Conservation (phyloP, 1,140 invertebrate species). For the Zaprionus taronus region DNA sequence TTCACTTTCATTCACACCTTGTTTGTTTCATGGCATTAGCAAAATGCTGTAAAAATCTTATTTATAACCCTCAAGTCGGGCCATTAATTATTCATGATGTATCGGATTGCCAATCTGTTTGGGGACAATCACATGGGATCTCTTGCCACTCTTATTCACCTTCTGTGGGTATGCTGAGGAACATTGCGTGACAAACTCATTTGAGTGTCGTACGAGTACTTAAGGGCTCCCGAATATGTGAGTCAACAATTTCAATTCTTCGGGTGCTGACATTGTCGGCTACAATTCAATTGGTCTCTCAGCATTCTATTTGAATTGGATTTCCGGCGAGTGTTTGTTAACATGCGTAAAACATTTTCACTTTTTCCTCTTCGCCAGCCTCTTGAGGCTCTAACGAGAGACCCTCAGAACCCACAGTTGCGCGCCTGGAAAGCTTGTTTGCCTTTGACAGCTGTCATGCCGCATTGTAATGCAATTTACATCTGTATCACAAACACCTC, state of each 20-base stretch:
- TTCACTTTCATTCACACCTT: constrained; percentile 78
- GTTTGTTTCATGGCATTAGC: constrained; percentile 51
- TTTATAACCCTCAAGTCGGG: constrained; percentile 26
- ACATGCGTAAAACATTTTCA: constrained; percentile 65
- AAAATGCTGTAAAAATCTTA: constrained; percentile 51
- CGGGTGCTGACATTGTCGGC: constrained; percentile 41
- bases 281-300: constrained; percentile 59
- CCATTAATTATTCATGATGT: constrained; percentile 53
- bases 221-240: constrained; percentile 19
- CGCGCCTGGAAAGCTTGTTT: constrained; percentile 46
- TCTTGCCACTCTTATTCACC: constrained; percentile 9
- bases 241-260: constrained; percentile 35
- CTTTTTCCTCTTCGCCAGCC: constrained; percentile 57
- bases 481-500: constrained; percentile 45
- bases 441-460: constrained; percentile 70
- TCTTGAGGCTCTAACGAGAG: constrained; percentile 49
- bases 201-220: background rate
- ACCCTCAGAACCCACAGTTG: constrained; percentile 44
- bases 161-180: background rate
- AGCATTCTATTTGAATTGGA: constrained; percentile 63
- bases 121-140: constrained; percentile 20
- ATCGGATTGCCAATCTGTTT: constrained; percentile 24
- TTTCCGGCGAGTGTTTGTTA: constrained; percentile 63
- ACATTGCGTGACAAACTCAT: constrained; percentile 19
- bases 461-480: constrained; percentile 69